A percentile compares a stretch with the other conserved stretches of the same genome.
phyloP scores from a whole-genome alignment of 2,888 invertebrate species.

The Plebejus melissa region DNA sequence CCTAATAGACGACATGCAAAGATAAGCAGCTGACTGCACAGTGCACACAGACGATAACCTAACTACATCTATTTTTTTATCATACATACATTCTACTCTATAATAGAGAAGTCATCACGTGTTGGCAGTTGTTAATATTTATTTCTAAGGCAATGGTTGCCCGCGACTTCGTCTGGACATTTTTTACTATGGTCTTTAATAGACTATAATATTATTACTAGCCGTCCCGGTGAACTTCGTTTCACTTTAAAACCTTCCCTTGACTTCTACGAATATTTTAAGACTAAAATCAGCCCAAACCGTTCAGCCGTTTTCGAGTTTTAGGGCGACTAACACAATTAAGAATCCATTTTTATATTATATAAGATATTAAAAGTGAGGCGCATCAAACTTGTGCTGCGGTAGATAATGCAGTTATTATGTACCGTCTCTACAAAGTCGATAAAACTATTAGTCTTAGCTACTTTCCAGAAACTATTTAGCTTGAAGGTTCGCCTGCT shows the following conservation, averaged over 20 bases:
- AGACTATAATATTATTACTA: too few relatives aligned
- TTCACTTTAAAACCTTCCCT: too few relatives aligned
- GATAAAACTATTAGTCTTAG: not conserved
- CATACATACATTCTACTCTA: too few relatives aligned
- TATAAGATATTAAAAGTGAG: not conserved
- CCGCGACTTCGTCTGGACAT: too few relatives aligned
- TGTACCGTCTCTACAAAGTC: not conserved
- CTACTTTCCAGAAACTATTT: not conserved
- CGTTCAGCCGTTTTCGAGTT: too few relatives aligned
- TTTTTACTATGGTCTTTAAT: too few relatives aligned
- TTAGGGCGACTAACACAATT: too few relatives aligned
- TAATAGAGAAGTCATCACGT: not conserved
- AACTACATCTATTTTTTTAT: not conserved
- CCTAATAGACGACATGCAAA: not conserved
- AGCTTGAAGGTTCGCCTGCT: not conserved
- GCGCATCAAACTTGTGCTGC: not conserved
- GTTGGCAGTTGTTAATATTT: not conserved
- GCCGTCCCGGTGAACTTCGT: too few relatives aligned
- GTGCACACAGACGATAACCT: not conserved
- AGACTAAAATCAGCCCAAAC: too few relatives aligned
- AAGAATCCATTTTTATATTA: too few relatives aligned
- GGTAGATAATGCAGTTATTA: conserved; percentile 14
- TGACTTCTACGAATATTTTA: too few relatives aligned
- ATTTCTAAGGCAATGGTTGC: not conserved
- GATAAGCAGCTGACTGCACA: not conserved